A percentile compares a stretch with the other conserved stretches of the same genome.
phyloP scores from a whole-genome alignment of 1,140 invertebrate genomes.

The Caenorhabditis briggsae region DNA sequence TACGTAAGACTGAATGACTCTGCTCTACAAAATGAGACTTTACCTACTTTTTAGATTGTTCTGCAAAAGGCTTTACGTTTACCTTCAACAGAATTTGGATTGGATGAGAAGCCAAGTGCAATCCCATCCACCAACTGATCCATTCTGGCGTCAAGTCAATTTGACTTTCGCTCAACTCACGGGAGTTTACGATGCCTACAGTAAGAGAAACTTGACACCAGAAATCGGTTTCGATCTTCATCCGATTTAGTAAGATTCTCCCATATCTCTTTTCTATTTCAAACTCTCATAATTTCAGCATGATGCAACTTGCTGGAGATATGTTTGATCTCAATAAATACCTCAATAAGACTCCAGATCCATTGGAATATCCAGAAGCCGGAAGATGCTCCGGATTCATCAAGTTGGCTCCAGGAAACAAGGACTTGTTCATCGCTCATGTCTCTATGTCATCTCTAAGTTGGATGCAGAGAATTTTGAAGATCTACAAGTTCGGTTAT shows the following conservation, averaged over 20 bases:
- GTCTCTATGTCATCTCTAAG: slow-evolving; percentile 76
- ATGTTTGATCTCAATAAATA: slow-evolving; percentile 73
- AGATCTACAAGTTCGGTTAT: slow-evolving; percentile 77
- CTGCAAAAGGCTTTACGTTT: slow-evolving; percentile 71
- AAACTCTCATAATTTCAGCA: slow-evolving; percentile 61
- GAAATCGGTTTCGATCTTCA: slow-evolving; percentile 71
- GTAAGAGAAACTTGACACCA: slow-evolving; percentile 64
- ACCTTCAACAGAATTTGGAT: slow-evolving; percentile 70
- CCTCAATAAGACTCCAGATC: slow-evolving; percentile 72
- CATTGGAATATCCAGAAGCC: slow-evolving; percentile 72
- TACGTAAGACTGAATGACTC: background rate
- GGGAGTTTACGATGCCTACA: slow-evolving; percentile 67
- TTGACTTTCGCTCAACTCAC: slow-evolving; percentile 75
- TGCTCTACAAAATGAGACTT: background rate
- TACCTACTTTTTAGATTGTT: slow-evolving; percentile 59
- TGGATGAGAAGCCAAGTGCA: slow-evolving; percentile 72
- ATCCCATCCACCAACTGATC: slow-evolving; percentile 66
- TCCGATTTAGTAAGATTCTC: slow-evolving; percentile 66
- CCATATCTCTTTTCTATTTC: background rate
- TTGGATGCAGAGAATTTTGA: slow-evolving; percentile 76
- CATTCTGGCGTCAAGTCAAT: slow-evolving; percentile 75
- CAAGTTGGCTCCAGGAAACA: slow-evolving; percentile 74
- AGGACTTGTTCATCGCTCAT: slow-evolving; percentile 74
- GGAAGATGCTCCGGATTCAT: slow-evolving; percentile 75
- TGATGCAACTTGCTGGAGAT: slow-evolving; percentile 76